Percentiles rank a stretch among this genome's conserved stretches.
Evolutionary conservation across 2,113 vertebrate genomes (phyloP).

Genomic region (Aleadryas rufinucha): DNA sequence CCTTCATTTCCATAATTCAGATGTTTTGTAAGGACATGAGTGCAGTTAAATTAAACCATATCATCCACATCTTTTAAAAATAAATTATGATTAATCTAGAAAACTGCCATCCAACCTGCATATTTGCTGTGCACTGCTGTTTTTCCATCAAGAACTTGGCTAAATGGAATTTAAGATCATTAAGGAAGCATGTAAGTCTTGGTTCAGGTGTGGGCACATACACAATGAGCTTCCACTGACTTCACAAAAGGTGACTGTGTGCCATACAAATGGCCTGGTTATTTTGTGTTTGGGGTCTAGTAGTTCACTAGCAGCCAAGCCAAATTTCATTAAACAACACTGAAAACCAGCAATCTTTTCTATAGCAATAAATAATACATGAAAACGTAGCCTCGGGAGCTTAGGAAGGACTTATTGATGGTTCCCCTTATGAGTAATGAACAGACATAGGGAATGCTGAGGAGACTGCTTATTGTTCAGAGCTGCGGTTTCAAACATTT

Average conservation of each 20-base stretch:
- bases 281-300: background rate
- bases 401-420: slow-evolving; percentile 39
- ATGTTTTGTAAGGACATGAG: background rate
- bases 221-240: background rate
- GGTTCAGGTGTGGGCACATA: background rate
- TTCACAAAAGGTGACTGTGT: background rate
- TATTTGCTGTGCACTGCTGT: background rate
- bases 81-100: background rate
- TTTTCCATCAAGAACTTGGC: background rate
- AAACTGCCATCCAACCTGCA: background rate
- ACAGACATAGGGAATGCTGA: background rate
- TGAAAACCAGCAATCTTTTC: slow-evolving; percentile 4
- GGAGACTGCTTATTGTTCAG: background rate
- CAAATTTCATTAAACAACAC: slow-evolving; percentile 10
- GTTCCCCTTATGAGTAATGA: background rate
- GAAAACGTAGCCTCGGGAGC: slow-evolving; percentile 9
- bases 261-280: background rate
- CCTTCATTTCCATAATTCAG: background rate
- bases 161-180: background rate
- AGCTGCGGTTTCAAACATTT: background rate
- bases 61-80: background rate
- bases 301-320: background rate
- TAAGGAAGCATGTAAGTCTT: background rate
- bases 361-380: slow-evolving; percentile 32
- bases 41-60: background rate